Evolutionary conservation across 2,113 vertebrate species (phyloP).

Genomic region (Chlamydotis undulata): DNA sequence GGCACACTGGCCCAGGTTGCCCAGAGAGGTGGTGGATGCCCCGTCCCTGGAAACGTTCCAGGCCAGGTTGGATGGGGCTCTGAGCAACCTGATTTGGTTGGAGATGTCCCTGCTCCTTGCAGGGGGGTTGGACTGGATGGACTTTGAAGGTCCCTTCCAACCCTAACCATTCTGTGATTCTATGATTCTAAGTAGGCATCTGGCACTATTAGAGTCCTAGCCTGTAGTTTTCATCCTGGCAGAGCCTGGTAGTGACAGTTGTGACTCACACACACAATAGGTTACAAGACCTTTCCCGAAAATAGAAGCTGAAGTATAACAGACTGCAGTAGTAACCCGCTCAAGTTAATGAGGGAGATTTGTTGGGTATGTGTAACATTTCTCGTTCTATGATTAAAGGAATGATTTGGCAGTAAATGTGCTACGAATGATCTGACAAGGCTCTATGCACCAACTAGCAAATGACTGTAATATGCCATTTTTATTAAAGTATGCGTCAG

Average conservation of each 20-base stretch:
- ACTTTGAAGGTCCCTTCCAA: no score
- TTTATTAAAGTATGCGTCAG: constrained; percentile 39
- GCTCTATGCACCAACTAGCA: constrained; percentile 25
- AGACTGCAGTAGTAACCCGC: background rate
- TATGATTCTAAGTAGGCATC: background rate
- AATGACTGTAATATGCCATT: constrained; percentile 28
- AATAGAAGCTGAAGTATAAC: constrained; percentile 15
- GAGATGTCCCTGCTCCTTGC: no score
- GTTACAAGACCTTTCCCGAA: background rate
- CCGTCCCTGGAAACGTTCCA: no score
- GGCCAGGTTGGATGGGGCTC: no score
- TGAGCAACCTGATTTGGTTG: no score
- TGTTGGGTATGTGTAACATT: background rate
- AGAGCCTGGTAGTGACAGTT: background rate
- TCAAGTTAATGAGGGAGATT: constrained; percentile 19
- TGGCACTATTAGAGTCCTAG: background rate
- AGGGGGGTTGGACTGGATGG: no score
- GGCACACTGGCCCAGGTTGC: no score
- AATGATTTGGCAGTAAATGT: constrained; percentile 60
- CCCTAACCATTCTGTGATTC: no score
- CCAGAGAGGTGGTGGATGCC: no score
- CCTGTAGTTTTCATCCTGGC: background rate
- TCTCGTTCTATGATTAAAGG: constrained; percentile 48
- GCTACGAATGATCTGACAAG: constrained; percentile 47
- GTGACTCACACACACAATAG: background rate